These are phyloP conservation scores for Cephus sareptanus DNA, from an alignment of 2,888 invertebrate species.

Conservation along the genomic window DNA sequence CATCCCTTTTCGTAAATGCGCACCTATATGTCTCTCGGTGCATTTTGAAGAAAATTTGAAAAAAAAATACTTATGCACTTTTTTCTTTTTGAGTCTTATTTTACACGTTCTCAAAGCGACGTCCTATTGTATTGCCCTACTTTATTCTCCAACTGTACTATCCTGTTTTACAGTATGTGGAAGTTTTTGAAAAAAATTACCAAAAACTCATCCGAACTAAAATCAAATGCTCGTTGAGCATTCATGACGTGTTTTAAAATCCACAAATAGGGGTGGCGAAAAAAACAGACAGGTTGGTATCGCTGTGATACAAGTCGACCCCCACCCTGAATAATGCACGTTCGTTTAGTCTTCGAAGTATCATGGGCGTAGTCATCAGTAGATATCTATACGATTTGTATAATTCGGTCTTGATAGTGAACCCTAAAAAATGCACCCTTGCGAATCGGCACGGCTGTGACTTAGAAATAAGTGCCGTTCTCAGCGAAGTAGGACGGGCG, in stretches of 20 bases:
- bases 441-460: constrained; percentile 9
- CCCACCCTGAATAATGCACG: background rate
- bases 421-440: background rate
- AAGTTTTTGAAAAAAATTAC: background rate
- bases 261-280: background rate
- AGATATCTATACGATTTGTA: background rate
- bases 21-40: background rate
- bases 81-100: too few species aligned
- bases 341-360: background rate
- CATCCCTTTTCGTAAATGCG: background rate
- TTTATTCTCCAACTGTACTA: too few species aligned
- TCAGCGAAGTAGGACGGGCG: constrained; percentile 11
- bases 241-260: background rate
- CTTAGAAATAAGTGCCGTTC: constrained; percentile 35
- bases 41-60: background rate
- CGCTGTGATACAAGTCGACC: background rate
- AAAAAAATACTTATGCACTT: background rate
- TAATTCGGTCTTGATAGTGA: background rate
- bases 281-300: background rate
- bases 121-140: background rate
- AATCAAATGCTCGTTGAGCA: background rate
- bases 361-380: background rate
- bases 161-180: background rate
- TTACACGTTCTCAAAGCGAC: background rate
- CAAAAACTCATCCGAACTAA: background rate